Base-by-base conservation (phyloP, 1,140 invertebrate species). In the Holotrichia oblita region DNA sequence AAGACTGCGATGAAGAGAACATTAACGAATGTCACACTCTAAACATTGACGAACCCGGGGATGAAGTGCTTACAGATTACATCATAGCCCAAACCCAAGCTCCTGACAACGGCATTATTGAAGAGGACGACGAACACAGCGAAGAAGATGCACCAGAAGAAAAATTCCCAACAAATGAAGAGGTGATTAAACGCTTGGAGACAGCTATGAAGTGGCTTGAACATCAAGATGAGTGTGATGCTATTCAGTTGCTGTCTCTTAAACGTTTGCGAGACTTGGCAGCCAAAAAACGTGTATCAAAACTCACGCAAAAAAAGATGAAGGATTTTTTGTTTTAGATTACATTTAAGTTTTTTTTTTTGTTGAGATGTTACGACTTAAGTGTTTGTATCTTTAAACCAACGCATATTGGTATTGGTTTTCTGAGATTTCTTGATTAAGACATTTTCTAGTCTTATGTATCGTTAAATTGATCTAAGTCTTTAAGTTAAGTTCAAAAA, bases 261-360 rank as follows among this genome's bases (percentile, higher is more conserved):
- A 48, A 59, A 24, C 17, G 17, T 59, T 48, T 77, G 48, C 42
- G 20, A n/a, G 44, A 77, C 27, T 48, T 77, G 7, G 75, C 44
- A 7, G 75, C 44, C 7, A 69, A n/a, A n/a, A n/a, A n/a, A n/a
- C 27, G 9, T 22, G 24, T 34, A 6, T 69, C 61, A 34, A 3
- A 17, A 7, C 22, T 69, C 10, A 69, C 24, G 8, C 27, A n/a
- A 69, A 69, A 69, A 24, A 22, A 69, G 22, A 27, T 34, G 27
- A 34, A n/a, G n/a, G n/a, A n/a, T n/a, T n/a, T n/a, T n/a, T n/a
- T n/a, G n/a, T n/a, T n/a, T n/a, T n/a, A n/a, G n/a, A n/a, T n/a
- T n/a, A n/a, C n/a, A n/a, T n/a, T n/a, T n/a, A n/a, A n/a, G n/a
- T n/a, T n/a, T n/a, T n/a, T n/a, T n/a, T n/a, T n/a, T n/a, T n/a